phyloP scores from a whole-genome alignment of 2,113 vertebrate genomes.

The Aptenodytes forsteri region DNA sequence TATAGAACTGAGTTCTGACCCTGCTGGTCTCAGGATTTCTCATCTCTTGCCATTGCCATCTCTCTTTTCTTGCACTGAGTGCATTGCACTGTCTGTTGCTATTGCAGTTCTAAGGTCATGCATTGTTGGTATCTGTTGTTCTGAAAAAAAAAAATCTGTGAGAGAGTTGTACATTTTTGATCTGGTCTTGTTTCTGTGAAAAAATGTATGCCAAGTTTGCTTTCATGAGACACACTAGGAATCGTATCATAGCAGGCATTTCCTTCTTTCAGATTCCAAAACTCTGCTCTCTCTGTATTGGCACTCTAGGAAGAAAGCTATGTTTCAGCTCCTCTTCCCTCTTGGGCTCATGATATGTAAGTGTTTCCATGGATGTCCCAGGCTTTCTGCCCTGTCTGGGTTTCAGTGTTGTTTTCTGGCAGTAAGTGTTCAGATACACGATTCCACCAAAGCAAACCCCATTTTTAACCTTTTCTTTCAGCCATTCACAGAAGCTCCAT shows the following conservation, averaged over 20 bases:
- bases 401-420: neutral
- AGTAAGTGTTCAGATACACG: accelerated
- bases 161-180: neutral
- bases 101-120: neutral
- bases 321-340: neutral
- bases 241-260: neutral
- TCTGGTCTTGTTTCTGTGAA: neutral
- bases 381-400: neutral
- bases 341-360: neutral
- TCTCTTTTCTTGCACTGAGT: neutral
- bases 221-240: neutral
- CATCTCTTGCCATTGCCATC: neutral
- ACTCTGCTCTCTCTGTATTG: neutral
- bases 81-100: neutral
- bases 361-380: neutral
- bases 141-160: neutral
- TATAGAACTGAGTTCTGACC: neutral
- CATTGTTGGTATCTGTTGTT: neutral
- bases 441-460: neutral
- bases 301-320: neutral
- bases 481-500: neutral
- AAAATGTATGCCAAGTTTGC: neutral
- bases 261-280: neutral
- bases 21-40: neutral
- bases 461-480: neutral